phyloP scores from a whole-genome alignment of 2,113 vertebrate species.

The Panthera leo region DNA sequence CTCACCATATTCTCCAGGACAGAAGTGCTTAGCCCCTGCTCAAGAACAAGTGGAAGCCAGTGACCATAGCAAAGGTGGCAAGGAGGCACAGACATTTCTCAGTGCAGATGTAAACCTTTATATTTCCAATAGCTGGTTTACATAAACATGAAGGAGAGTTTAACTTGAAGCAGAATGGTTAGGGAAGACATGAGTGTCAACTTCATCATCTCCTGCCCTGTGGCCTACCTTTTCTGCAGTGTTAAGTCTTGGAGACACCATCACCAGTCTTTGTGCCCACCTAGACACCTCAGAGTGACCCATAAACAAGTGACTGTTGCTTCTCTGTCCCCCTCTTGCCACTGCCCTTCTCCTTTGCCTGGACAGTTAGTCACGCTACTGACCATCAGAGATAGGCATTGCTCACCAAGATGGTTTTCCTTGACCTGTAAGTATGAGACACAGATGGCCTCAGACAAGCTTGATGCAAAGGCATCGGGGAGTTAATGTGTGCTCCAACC shows the following conservation, averaged over 20 bases:
- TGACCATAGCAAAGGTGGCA: neutral
- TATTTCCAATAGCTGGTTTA: neutral
- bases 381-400: slow-evolving; percentile 47
- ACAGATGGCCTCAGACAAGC: neutral
- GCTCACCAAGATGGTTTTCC: slow-evolving; percentile 30
- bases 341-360: slow-evolving; percentile 15
- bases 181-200: neutral
- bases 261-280: slow-evolving; percentile 46
- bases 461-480: neutral
- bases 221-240: slow-evolving; percentile 22
- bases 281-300: slow-evolving; percentile 37
- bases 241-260: slow-evolving; percentile 40
- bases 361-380: slow-evolving; percentile 47
- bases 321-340: slow-evolving; percentile 19
- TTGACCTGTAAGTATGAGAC: slow-evolving; percentile 24
- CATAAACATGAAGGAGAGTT: neutral
- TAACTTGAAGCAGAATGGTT: neutral
- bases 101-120: neutral
- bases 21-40: neutral
- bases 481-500: neutral
- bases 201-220: neutral
- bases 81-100: neutral
- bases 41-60: neutral
- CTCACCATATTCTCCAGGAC: fast-evolving
- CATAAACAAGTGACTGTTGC: neutral